phyloP scores from a whole-genome alignment of 2,113 vertebrate species.

The Gobiocypris rarus region DNA sequence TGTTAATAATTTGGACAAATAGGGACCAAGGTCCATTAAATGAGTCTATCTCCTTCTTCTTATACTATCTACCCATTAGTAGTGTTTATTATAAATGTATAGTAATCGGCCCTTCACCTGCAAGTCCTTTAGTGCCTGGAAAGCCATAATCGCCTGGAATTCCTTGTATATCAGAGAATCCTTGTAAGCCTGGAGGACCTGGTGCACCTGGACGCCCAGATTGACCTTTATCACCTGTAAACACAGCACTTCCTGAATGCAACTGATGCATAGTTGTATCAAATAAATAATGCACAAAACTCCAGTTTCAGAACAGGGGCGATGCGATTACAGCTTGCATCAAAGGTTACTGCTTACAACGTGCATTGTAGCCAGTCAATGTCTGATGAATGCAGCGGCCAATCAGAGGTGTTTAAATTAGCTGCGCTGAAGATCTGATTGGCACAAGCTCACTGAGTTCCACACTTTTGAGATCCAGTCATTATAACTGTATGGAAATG shows the following conservation, averaged over 20 bases:
- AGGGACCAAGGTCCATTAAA: not conserved
- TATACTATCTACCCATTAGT: not conserved
- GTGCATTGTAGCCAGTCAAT: no score
- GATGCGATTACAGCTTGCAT: no score
- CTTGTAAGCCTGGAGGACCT: constrained; percentile 79
- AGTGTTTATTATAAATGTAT: not conserved
- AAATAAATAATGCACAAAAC: not conserved
- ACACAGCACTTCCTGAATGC: not conserved
- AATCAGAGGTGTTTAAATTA: no score
- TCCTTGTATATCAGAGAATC: constrained; percentile 79
- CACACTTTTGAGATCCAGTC: no score
- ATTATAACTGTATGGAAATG: no score
- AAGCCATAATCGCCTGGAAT: constrained; percentile 80
- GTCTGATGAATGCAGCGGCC: no score
- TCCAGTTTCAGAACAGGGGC: not conserved
- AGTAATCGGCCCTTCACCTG: constrained; percentile 75
- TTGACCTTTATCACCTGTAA: constrained; percentile 80
- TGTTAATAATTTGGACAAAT: not conserved
- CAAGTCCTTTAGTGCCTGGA: constrained; percentile 78
- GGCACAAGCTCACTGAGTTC: no score
- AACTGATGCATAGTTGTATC: not conserved
- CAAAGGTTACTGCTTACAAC: no score
- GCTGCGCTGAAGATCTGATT: no score
- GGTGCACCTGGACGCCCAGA: constrained; percentile 78
- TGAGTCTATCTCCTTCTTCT: not conserved